A percentile compares a stretch with the other conserved stretches of the same genome.
phyloP scores from a whole-genome alignment of 1,140 invertebrate species.

The Myzus persicae region DNA sequence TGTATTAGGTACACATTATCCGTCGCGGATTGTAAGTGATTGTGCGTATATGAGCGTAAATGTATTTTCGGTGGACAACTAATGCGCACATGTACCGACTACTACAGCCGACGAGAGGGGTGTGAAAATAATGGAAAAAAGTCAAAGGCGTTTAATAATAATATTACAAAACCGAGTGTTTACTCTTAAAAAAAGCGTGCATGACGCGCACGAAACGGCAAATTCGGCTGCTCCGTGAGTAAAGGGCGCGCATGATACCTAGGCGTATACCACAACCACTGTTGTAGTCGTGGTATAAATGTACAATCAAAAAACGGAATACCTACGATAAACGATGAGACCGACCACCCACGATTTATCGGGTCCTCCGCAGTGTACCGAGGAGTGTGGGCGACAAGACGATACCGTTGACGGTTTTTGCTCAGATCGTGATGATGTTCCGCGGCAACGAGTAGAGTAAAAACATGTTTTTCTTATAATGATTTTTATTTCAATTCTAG shows the following conservation, averaged over 20 bases:
- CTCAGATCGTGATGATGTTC: background rate
- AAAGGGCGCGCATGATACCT: too few species aligned
- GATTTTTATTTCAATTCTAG: background rate
- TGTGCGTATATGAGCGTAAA: background rate
- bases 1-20: background rate
- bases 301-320: background rate
- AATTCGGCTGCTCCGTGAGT: background rate
- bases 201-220: background rate
- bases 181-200: background rate
- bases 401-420: background rate
- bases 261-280: too few species aligned
- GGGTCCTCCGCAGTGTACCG: too few species aligned
- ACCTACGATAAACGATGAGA: too few species aligned
- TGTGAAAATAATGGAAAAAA: background rate
- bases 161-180: background rate
- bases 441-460: background rate
- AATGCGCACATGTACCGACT: background rate
- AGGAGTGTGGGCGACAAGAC: background rate
- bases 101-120: background rate
- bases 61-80: background rate
- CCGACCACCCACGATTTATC: background rate
- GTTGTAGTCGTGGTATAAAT: too few species aligned
- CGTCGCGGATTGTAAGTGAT: background rate
- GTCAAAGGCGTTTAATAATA: background rate
- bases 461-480: background rate